These are phyloP conservation scores for Penaeus monodon DNA, from an alignment of 2,888 invertebrate genomes.

Conservation along the genomic window DNA sequence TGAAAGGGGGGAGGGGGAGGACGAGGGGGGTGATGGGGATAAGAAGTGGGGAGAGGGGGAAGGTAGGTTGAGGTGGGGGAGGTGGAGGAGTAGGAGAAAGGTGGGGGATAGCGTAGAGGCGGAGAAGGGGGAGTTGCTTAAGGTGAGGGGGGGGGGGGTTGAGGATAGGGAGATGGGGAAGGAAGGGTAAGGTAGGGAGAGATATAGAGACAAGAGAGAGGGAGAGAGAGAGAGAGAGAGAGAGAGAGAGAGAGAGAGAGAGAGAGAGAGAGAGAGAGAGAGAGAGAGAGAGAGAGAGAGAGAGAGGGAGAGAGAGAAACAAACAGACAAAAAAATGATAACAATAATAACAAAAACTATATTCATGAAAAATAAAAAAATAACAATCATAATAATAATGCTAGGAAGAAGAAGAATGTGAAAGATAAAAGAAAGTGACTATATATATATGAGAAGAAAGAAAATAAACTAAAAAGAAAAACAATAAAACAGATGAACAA, in stretches of 20 bases:
- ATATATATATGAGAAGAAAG: neutral
- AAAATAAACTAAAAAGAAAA: neutral
- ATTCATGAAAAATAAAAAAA: neutral
- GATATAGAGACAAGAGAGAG: neutral
- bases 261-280: neutral
- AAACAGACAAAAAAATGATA: neutral
- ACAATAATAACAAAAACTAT: neutral
- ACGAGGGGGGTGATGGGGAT: no score
- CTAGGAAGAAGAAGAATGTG: neutral
- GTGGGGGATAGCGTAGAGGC: neutral
- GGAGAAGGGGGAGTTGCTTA: neutral
- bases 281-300: slow-evolving; percentile 8
- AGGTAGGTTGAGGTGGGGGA: neutral
- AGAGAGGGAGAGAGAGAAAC: slow-evolving; percentile 7
- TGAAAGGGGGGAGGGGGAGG: no score
- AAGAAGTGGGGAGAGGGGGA: no score
- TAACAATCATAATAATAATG: neutral
- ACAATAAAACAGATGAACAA: neutral
- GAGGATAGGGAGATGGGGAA: no score
- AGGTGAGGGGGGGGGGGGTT: no score
- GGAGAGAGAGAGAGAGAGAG: neutral
- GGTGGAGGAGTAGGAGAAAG: neutral
- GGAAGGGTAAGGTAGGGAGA: neutral
- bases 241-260: neutral
- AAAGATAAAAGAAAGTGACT: neutral